Evolutionary conservation across 1,140 invertebrate genomes (phyloP), one percentile per base, ranked within the genome.

Genomic region (Phocides pigmalion): DNA sequence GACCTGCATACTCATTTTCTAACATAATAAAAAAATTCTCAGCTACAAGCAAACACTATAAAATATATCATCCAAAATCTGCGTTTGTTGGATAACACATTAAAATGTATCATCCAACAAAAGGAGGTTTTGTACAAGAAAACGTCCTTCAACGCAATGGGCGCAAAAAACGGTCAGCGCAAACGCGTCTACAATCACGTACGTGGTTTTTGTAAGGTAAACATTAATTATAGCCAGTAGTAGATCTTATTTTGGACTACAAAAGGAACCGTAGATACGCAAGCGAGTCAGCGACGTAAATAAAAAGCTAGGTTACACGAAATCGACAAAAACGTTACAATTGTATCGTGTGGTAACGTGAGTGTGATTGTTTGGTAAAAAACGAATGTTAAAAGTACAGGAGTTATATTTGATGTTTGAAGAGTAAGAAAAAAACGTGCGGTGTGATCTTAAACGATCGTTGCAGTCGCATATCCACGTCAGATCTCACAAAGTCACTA

Each of bases 181-280:
- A 59, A 15, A 37, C 51, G 39, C 62, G 44, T 62, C 47, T 65
- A 8, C 47, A 42, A 58, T 64, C 61, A 62, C 67, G 62, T 64
- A 54, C 49, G 17, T 53, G 25, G 53, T 64, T 66, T 70, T 71
- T 71, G 47, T 66, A 41, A 67, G 20, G 37, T 62, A 68, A 64
- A 71, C 44, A 68, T 67, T 51, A 68, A 59, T 66, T 41, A 62
- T 15, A 22, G 20, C 25, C 17, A 59, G 39, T 20, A 46, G 41
- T 59, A 35, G 54, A 32, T 22, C 42, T 47, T 44, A 59, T 59
- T 59, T 59, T 44, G 62, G 61, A 56, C 42, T 37, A 71, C 62
- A 64, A 64, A 58, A 54, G 41, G 41, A 62, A 44, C 44, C 56
- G 53, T 64, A 42, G 58, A 61, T 56, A 42, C 56, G 54, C 14